Evolutionary conservation across 2,888 invertebrate species (phyloP).

Genomic region (Seira sanloemensis): DNA sequence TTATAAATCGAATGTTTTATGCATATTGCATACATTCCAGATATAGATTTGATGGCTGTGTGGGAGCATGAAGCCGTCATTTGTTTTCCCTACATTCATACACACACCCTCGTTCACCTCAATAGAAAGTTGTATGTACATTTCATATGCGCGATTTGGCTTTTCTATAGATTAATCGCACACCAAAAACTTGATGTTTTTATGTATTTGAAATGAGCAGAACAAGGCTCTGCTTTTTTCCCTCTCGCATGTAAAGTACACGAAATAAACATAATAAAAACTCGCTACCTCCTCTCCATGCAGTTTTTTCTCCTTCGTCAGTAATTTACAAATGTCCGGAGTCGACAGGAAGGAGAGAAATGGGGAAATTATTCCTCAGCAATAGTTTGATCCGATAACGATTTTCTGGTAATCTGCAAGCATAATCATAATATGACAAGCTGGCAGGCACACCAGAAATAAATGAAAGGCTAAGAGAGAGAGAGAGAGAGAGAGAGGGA

Average conservation of each 20-base stretch:
- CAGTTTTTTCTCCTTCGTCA: conserved; percentile 56
- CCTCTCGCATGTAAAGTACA: too few species aligned
- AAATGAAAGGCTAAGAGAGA: conserved; percentile 26
- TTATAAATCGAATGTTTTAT: neutral
- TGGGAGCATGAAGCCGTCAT: neutral
- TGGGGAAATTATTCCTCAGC: conserved; percentile 66
- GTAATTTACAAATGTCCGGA: conserved; percentile 67
- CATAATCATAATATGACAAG: conserved; percentile 43
- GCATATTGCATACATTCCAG: neutral
- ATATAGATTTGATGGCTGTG: too few species aligned
- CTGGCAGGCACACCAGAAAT: neutral
- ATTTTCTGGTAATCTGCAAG: conserved; percentile 64
- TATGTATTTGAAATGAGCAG: neutral
- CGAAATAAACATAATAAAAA: too few species aligned
- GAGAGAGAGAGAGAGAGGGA: conserved; percentile 45
- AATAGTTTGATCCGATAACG: conserved; percentile 65
- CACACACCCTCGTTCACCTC: too few species aligned
- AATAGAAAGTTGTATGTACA: too few species aligned
- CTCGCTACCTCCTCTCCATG: too few species aligned
- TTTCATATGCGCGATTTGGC: too few species aligned
- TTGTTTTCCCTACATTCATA: neutral
- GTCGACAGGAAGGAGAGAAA: conserved; percentile 67
- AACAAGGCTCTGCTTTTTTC: too few species aligned
- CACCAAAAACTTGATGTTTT: neutral
- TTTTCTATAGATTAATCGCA: neutral